Conservation (phyloP, 2,797 vertebrate genomes). For the Fistularia tabacaria region DNA sequence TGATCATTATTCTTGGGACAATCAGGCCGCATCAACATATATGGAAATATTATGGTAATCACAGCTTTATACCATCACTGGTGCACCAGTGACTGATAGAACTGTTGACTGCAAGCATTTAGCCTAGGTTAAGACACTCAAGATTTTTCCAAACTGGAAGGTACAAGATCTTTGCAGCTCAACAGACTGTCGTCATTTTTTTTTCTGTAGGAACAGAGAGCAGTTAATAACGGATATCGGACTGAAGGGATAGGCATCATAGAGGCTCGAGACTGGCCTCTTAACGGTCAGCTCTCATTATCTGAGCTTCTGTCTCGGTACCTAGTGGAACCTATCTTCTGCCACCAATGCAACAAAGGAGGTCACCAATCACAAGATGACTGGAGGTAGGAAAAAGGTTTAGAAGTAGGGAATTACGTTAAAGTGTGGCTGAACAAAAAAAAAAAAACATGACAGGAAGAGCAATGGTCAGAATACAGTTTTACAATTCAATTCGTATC, state of each 20-base stretch:
- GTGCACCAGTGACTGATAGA: neutral
- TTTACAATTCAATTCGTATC: too few relatives aligned
- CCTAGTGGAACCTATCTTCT: conserved; percentile 12
- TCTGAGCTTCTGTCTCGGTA: conserved; percentile 21
- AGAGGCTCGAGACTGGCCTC: conserved; percentile 22
- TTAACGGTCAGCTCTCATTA: conserved; percentile 41
- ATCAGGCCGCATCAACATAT: too few relatives aligned
- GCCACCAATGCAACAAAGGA: conserved; percentile 29
- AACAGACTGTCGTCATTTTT: neutral
- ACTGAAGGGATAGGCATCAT: conserved; percentile 1
- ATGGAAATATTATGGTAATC: neutral
- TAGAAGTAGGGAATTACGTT: conserved; percentile 2
- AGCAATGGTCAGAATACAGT: neutral
- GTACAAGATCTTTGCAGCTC: neutral
- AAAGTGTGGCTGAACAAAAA: neutral
- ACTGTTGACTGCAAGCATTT: neutral
- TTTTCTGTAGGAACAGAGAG: conserved; percentile 2
- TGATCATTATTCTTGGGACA: too few relatives aligned
- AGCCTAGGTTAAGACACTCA: neutral
- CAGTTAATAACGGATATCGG: conserved; percentile 11
- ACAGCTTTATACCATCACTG: neutral
- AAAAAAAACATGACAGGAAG: neutral
- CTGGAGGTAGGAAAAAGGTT: neutral
- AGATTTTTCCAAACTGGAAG: neutral
- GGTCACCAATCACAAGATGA: conserved; percentile 25